Conservation (phyloP, 2,113 vertebrate species). For the Protobothrops mucrosquamatus region DNA sequence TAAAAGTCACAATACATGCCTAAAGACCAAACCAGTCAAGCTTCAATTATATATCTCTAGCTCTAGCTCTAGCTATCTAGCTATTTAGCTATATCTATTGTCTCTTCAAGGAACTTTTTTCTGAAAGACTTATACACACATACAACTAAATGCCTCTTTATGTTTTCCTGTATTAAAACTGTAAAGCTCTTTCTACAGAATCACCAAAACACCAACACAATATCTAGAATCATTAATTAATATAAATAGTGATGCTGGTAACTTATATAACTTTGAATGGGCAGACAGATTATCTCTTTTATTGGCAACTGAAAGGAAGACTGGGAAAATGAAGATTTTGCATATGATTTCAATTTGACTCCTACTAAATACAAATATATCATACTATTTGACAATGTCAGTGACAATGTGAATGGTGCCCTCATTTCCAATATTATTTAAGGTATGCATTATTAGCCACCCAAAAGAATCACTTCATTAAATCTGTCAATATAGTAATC, state of each 20-base stretch:
- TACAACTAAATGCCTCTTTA: background rate
- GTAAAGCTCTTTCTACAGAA: background rate
- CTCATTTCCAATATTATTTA: background rate
- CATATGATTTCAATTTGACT: background rate
- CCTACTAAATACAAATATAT: background rate
- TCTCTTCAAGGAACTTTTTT: background rate
- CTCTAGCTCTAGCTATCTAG: background rate
- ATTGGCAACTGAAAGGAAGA: background rate
- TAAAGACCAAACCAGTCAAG: background rate
- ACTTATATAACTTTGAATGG: background rate
- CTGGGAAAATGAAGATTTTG: background rate
- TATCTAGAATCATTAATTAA: background rate
- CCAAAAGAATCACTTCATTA: background rate
- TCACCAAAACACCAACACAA: background rate
- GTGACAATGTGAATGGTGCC: background rate
- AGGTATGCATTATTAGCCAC: background rate
- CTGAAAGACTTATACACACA: background rate
- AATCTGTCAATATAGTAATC: background rate
- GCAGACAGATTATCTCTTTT: background rate
- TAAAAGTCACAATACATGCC: background rate
- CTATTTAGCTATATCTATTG: background rate
- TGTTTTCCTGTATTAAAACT: background rate
- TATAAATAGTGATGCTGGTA: background rate
- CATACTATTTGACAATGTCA: background rate
- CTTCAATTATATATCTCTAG: background rate